Percentiles rank a stretch among this genome's conserved stretches.
phyloP scores from a whole-genome alignment of 2,113 vertebrate genomes.

The Telmatochromis sp. region DNA sequence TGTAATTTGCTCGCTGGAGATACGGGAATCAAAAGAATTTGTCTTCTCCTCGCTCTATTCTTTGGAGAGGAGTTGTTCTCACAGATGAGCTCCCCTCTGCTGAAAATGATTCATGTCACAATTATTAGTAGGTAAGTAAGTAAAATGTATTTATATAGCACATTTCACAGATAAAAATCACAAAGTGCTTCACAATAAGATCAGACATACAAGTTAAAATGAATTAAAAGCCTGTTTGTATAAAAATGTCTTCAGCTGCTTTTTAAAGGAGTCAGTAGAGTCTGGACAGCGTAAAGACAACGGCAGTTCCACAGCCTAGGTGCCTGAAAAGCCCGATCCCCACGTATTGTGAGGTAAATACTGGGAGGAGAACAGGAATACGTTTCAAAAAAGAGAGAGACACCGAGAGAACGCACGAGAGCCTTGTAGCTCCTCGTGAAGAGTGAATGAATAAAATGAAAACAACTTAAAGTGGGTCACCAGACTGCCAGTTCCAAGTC shows the following conservation, averaged over 20 bases:
- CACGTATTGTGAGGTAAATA: slow-evolving; percentile 20
- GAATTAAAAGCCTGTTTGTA: background rate
- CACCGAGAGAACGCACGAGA: background rate
- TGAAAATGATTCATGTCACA: slow-evolving; percentile 52
- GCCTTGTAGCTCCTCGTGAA: background rate
- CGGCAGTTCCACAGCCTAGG: accelerated
- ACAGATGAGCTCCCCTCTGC: slow-evolving; percentile 30
- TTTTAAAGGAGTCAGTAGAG: background rate
- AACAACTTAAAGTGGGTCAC: slow-evolving; percentile 55
- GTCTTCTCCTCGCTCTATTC: background rate
- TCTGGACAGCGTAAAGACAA: background rate
- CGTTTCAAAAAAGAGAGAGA: background rate
- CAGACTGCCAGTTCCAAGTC: slow-evolving; percentile 6
- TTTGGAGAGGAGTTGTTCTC: background rate
- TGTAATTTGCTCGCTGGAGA: background rate
- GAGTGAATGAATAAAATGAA: slow-evolving; percentile 35
- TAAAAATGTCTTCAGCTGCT: background rate
- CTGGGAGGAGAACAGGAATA: slow-evolving; percentile 24
- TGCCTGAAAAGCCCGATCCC: background rate
- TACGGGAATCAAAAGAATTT: background rate
- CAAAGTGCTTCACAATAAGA: accelerated
- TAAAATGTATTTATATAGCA: background rate
- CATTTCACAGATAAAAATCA: background rate
- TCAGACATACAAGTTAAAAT: background rate
- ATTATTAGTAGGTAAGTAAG: background rate